Conservation (phyloP, 2,888 invertebrate species). For the Dynastes grantii region DNA sequence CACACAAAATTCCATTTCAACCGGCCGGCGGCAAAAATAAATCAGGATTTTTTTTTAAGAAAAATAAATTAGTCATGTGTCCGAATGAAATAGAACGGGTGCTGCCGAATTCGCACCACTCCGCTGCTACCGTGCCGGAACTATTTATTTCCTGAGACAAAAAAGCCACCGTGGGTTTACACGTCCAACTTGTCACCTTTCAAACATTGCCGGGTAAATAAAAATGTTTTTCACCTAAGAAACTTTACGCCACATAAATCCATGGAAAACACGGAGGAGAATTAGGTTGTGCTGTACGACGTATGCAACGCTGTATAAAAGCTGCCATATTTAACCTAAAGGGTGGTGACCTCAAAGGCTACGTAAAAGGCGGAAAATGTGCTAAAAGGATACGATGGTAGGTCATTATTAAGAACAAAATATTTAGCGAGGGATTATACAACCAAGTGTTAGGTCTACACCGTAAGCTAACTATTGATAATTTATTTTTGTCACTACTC, state of each 20-base stretch:
- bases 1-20: constrained; percentile 36
- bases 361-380: no score
- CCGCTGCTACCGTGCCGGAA: constrained; percentile 14
- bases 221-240: constrained; percentile 46
- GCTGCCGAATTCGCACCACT: constrained; percentile 31
- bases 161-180: constrained; percentile 40
- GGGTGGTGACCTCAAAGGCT: no score
- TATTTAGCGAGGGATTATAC: no score
- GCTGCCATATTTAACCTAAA: no score
- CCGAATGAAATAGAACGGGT: constrained; percentile 39
- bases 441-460: no score
- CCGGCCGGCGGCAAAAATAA: constrained; percentile 26
- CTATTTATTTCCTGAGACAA: constrained; percentile 45
- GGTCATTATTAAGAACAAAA: no score
- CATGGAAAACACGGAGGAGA: neutral
- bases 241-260: constrained; percentile 45
- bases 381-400: no score
- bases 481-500: no score
- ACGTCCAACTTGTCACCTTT: constrained; percentile 43
- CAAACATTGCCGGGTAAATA: constrained; percentile 42
- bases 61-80: constrained; percentile 46
- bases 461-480: no score
- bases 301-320: neutral
- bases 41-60: constrained; percentile 41
- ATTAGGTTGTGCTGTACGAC: neutral